phyloP scores from a whole-genome alignment of 2,113 vertebrate species.

The Nothocercus nigrocapillus region DNA sequence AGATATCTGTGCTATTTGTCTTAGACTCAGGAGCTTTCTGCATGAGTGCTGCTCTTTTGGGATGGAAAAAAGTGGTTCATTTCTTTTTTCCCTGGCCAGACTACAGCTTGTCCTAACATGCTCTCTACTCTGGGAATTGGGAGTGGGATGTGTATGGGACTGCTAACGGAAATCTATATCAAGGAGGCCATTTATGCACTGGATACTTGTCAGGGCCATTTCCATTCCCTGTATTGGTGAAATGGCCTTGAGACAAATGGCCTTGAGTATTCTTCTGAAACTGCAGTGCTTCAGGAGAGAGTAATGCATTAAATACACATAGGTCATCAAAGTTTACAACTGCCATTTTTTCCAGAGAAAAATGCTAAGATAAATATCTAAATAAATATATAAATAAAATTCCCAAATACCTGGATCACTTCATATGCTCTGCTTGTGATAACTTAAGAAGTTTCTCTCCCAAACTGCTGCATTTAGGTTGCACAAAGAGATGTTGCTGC shows the following conservation, averaged over 20 bases:
- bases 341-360: not conserved
- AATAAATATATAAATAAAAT: not conserved
- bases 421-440: not conserved
- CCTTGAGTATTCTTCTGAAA: not conserved
- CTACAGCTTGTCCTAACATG: slow-evolving; percentile 53
- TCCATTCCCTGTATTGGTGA: not conserved
- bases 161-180: not conserved
- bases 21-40: not conserved
- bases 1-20: not conserved
- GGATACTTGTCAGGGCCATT: not conserved
- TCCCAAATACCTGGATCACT: not conserved
- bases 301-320: not conserved
- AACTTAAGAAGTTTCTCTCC: not conserved
- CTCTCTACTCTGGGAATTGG: slow-evolving; percentile 26
- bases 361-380: not conserved
- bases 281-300: not conserved
- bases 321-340: not conserved
- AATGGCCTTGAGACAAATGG: not conserved
- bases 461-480: not conserved
- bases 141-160: not conserved
- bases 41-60: not conserved
- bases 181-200: not conserved
- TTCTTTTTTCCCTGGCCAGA: slow-evolving; percentile 23
- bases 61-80: not conserved
- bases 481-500: not conserved